phyloP scores from a whole-genome alignment of 2,888 invertebrate species.

The Blera fallax region DNA sequence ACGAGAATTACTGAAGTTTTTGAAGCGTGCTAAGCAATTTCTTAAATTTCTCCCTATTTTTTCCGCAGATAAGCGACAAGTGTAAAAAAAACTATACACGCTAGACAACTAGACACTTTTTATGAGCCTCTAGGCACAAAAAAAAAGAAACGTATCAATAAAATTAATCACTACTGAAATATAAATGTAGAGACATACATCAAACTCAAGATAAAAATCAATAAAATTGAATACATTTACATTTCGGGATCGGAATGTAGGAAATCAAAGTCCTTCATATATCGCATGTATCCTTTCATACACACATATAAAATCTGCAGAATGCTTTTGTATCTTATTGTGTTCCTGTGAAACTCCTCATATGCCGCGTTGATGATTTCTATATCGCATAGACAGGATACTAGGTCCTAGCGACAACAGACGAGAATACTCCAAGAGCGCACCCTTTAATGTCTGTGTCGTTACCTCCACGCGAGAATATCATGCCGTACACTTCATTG shows the following conservation, averaged over 20 bases:
- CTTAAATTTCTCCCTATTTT: too few species aligned
- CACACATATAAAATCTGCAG: slow-evolving; percentile 13
- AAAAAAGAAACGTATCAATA: not conserved
- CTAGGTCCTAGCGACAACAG: slow-evolving; percentile 10
- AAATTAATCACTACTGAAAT: not conserved
- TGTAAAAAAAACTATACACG: too few species aligned
- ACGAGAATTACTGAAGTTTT: too few species aligned
- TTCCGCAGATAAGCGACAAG: too few species aligned
- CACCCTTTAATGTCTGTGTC: slow-evolving; percentile 51
- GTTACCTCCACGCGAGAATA: slow-evolving; percentile 49
- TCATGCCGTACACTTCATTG: slow-evolving; percentile 56
- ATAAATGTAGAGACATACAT: not conserved
- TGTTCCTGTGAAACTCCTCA: slow-evolving; percentile 42
- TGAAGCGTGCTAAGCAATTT: too few species aligned
- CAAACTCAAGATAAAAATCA: slow-evolving; percentile 18
- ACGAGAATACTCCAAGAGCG: slow-evolving; percentile 36
- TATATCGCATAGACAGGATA: slow-evolving; percentile 20
- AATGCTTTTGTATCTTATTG: slow-evolving; percentile 47
- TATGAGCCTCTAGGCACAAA: not conserved
- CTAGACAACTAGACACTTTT: not conserved
- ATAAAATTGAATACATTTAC: slow-evolving; percentile 17
- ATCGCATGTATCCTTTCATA: not conserved
- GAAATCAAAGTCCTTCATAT: slow-evolving; percentile 19
- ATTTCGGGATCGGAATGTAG: not conserved
- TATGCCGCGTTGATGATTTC: slow-evolving; percentile 37